Evolutionary conservation across 2,888 invertebrate species (phyloP).

Genomic region (Saturnia pavonia): DNA sequence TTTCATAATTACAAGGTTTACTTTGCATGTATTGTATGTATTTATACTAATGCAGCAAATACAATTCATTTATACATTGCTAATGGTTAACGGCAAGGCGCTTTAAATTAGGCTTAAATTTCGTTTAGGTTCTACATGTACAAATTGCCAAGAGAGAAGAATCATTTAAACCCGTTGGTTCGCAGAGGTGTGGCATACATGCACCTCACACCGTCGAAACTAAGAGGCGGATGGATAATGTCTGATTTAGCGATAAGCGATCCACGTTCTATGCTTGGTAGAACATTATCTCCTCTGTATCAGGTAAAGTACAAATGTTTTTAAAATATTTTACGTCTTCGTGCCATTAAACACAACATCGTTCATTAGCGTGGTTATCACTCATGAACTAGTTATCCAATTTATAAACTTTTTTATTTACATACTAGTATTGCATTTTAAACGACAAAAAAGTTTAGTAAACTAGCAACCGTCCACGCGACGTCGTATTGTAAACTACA

Average conservation of each 20-base stretch:
- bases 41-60: neutral
- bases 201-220: slow-evolving; percentile 84
- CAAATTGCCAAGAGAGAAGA: slow-evolving; percentile 87
- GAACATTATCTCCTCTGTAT: slow-evolving; percentile 83
- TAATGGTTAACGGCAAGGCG: neutral
- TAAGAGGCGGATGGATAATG: slow-evolving; percentile 84
- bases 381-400: neutral
- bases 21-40: neutral
- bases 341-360: too few relatives aligned
- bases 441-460: neutral
- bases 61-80: neutral
- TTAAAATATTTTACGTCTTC: neutral
- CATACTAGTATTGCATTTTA: neutral
- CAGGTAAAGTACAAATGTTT: slow-evolving; percentile 46
- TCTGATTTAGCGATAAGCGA: slow-evolving; percentile 84
- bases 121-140: slow-evolving; percentile 89
- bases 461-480: too few relatives aligned
- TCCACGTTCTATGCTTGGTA: slow-evolving; percentile 84
- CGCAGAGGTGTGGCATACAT: slow-evolving; percentile 86
- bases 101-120: slow-evolving; percentile 22
- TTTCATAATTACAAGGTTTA: neutral
- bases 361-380: neutral
- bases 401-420: neutral
- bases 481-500: too few relatives aligned
- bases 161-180: slow-evolving; percentile 76